Evolutionary conservation across 2,797 vertebrate genomes (phyloP), one percentile per base, ranked within the genome.

Genomic region (Argya squamiceps): DNA sequence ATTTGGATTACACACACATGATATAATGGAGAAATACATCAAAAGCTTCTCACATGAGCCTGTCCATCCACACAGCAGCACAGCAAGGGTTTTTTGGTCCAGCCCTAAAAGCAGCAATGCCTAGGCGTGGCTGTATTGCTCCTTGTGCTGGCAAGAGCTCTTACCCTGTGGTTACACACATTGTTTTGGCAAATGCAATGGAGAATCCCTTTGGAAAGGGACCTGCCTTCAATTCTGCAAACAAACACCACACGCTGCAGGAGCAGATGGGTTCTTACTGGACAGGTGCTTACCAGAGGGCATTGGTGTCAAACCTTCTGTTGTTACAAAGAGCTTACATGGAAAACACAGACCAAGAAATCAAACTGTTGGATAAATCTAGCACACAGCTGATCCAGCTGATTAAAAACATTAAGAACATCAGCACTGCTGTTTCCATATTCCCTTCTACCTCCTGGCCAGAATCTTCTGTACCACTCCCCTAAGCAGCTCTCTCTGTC

Each of bases 1-100:
- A 15, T 15, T 3, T 34, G 39, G 20, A 49, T 75, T 46, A 43
- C 44, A 10, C 5, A 17, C 17, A 34, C 8, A 16, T 0, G 0
- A 24, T 11, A 26, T 3, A 73, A 34, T 1, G 8, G 93, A 65
- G 43, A 89, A 83, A 73, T 6, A 19, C 36, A 69, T 4, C 8
- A 10, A 29, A 32, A 15, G 3, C 32, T 19, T 19, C 50, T 59
- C 50, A 37, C 21, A 12, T 3, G 7, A 82, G 30, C 5, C 6
- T 6, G 11, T 37, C 22, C 58, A 59, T 15, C 65, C 50, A 63
- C 17, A 41, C 20, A 62, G 50, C 12, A 23, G 19, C 7, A 10
- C 34, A 19, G 0, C 0, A 3, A 53, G 41, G 12, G 15, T 41
- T 74, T 77, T 74, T 36, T 53, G 4, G 23, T 37, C 26, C 49